Evolutionary conservation across 2,797 vertebrate species (phyloP).

Genomic region (Cryptoblepharus egeriae): DNA sequence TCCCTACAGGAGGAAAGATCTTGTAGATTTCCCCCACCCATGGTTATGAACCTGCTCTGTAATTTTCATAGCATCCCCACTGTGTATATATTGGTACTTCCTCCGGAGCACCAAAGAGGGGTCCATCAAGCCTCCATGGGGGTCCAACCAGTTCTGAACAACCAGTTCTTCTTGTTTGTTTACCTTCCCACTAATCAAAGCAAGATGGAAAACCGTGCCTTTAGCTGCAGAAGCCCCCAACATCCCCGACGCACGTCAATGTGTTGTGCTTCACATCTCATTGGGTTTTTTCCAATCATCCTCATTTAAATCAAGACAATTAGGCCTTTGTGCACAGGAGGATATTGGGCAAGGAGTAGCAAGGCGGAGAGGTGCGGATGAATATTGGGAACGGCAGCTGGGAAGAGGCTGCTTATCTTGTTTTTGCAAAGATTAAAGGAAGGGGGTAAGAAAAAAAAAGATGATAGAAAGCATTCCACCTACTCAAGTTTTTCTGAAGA

Average conservation of each 20-base stretch:
- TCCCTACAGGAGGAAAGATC: no score
- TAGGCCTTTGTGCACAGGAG: constrained; percentile 29
- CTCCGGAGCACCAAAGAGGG: neutral
- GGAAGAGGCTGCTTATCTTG: constrained; percentile 6
- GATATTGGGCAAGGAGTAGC: constrained; percentile 31
- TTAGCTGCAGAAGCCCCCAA: neutral
- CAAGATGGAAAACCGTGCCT: neutral
- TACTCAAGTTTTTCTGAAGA: constrained; percentile 7
- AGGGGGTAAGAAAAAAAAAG: neutral
- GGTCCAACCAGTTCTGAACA: no score
- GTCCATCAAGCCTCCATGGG: neutral
- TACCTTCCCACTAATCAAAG: neutral
- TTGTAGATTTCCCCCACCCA: neutral
- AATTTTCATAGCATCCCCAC: neutral
- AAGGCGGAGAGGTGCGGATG: constrained; percentile 8
- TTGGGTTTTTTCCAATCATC: constrained; percentile 1
- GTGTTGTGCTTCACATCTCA: constrained; percentile 37
- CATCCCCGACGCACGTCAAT: neutral
- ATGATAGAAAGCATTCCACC: neutral
- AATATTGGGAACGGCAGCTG: constrained; percentile 17
- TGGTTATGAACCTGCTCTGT: neutral
- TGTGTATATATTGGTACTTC: neutral
- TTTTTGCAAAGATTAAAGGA: constrained; percentile 20
- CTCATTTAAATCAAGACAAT: constrained; percentile 46
- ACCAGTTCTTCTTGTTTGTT: neutral